Percentiles rank a stretch among this genome's conserved stretches.
These are phyloP conservation scores for Scytalopus superciliaris DNA, from an alignment of 2,113 vertebrate species.

Conservation along the genomic window DNA sequence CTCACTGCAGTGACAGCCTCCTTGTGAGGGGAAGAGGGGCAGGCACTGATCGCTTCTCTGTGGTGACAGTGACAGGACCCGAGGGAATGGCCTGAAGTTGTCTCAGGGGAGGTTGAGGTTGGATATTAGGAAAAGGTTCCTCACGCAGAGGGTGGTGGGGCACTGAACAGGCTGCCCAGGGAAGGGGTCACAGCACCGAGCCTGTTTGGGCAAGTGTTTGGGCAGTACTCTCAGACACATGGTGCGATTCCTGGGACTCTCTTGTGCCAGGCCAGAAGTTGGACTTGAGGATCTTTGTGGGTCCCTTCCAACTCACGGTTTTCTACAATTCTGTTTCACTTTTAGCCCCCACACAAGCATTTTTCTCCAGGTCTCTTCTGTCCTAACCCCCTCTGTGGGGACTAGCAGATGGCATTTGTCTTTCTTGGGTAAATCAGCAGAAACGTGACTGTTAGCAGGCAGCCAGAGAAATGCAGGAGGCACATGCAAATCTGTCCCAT, in stretches of 20 bases:
- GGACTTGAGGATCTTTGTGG: background rate
- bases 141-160: background rate
- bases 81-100: background rate
- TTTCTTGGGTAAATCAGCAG: background rate
- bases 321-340: background rate
- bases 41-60: background rate
- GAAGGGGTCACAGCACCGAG: background rate
- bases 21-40: background rate
- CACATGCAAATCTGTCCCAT: accelerated
- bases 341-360: accelerated
- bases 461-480: background rate
- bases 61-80: background rate
- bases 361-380: background rate
- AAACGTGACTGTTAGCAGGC: background rate
- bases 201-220: background rate
- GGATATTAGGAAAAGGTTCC: background rate
- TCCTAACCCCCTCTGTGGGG: background rate
- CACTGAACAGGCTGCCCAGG: background rate
- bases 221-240: background rate
- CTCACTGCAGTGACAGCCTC: background rate
- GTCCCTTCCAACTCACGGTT: background rate
- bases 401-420: background rate
- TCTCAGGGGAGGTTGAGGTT: background rate
- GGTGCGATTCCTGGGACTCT: background rate
- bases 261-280: background rate